Base-by-base conservation (phyloP, 2,113 vertebrate genomes). In the Clarias macrocephalus region DNA sequence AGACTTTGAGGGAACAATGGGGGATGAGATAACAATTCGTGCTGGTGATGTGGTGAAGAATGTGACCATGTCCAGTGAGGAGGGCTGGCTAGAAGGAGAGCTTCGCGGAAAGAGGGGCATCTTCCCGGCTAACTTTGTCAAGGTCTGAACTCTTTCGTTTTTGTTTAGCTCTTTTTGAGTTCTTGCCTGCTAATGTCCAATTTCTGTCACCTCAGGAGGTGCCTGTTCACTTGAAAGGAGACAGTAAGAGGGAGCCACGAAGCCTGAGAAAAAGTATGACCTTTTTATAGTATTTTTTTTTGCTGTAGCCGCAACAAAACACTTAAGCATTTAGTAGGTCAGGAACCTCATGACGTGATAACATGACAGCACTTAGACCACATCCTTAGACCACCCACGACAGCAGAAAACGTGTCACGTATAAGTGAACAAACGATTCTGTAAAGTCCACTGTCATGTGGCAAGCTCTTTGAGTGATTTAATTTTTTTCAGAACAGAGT, bases 61-160 rank as follows among this genome's bases (percentile, higher is more conserved):
- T 3, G 95, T 96, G 84, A 92, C 91, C 83, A 89, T 90, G 82
- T 90, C 91, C 10, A 86, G 86, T 0, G 93, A 95, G 72, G 94
- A 94, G 3, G 96, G 96, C 30, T 97, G 97, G 96, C 92, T 97
- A 86, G 87, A 91, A 9, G 96, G 96, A 73, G 96, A 96, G 72
- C 89, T 96, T 73, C 81, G 87, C 30, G 96, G 94, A 19, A 94
- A 91, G 52, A 92, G 88, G 48, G 96, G 97, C 63, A 92, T 96
- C 86, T 96, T 97, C 82, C 97, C 97, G 1, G 88, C 93, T 25
- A 94, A 89, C 90, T 95, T 96, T 77, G 95, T 94, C 82, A 95
- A 97, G 95, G 96, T 95, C 30, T 82, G 89, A 56, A 48, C 48
- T 42, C 42, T 33, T 12, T n/a, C 37, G 16, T 72, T 83, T 37